A percentile compares a stretch with the other conserved stretches of the same genome.
Conservation (phyloP, 2,113 vertebrate genomes). For the Pavo muticus region DNA sequence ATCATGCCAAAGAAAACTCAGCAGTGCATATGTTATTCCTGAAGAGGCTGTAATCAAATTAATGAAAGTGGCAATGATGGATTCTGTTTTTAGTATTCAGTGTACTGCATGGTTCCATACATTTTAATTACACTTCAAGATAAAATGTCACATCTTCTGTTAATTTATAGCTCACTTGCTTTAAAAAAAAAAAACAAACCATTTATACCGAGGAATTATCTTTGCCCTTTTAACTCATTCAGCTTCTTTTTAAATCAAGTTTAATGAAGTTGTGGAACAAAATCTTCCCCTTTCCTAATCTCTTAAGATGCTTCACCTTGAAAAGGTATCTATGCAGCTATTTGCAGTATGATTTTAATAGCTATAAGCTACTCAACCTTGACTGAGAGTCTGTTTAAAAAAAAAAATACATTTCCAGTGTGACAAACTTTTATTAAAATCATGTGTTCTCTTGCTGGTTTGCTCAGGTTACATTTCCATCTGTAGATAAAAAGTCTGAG, state of each 20-base stretch:
- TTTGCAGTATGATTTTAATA: not conserved
- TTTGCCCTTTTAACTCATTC: not conserved
- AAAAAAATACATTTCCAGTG: not conserved
- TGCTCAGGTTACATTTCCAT: conserved; percentile 30
- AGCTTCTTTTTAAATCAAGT: not conserved
- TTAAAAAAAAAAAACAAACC: not conserved
- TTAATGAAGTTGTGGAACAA: not conserved
- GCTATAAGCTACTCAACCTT: conserved; percentile 26
- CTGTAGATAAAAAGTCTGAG: conserved; percentile 4
- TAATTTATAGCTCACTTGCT: not conserved
- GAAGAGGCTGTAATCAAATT: not conserved
- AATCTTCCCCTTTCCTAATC: not conserved
- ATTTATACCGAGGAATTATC: not conserved
- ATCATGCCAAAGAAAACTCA: not conserved
- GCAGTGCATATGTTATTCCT: not conserved
- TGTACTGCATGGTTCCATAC: not conserved
- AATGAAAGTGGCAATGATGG: not conserved
- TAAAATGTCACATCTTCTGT: not conserved
- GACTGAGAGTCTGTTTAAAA: not conserved
- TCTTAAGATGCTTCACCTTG: conserved; percentile 7
- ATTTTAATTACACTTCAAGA: not conserved
- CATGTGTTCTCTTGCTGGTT: not conserved
- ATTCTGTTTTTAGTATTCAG: not conserved
- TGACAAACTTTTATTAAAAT: conserved; percentile 28
- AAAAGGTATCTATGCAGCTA: conserved; percentile 2